Evolutionary conservation across 2,113 vertebrate species (phyloP), one percentile per base, ranked within the genome.

Genomic region (Apodemus sylvaticus): DNA sequence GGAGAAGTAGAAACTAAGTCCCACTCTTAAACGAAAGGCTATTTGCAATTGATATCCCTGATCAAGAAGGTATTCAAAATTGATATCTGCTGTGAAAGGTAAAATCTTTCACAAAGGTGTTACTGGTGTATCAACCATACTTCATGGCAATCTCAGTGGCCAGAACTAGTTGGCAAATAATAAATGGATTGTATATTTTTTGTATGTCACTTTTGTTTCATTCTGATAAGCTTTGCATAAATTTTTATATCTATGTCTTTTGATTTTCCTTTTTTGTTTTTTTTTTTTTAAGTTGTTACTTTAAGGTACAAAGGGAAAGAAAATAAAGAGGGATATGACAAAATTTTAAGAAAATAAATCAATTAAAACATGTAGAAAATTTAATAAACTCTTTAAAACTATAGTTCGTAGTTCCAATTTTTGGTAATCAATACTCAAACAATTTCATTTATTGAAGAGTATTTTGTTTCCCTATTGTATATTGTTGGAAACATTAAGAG

Each of bases 71-170:
- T 73, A 39, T 73, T 73, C 7, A 1, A 9, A 39, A 73, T 4
- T 73, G 19, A 39, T 39, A 73, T 39, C 17, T 73, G 17, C 70
- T 73, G 22, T 9, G n/a, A 39, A 73, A 22, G n/a, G 36, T 19
- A 73, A 73, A 39, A 73, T 4, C 8, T 29, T 64, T 64, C 24
- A 64, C 26, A 64, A 64, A 64, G 8, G 24, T 64, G 8, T 26
- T 17, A 71, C 70, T 20, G 70, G n/a, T 73, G 4, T 22, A 73
- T 73, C 19, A 73, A 22, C 19, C 19, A 71, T 1, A 71, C 70
- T 71, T 3, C 36, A 73, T 22, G n/a, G 70, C 70, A 19, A 0
- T 22, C n/a, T 1, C 1, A 1, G 4, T 39, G 17, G n/a, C 1
- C 36, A 73, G 36, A n/a, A 73, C 9, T 10, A 9, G n/a, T 39